Percentiles rank a stretch among this genome's conserved stretches.
phyloP scores from a whole-genome alignment of 2,113 vertebrate species.

The Dolichotis patagonum region DNA sequence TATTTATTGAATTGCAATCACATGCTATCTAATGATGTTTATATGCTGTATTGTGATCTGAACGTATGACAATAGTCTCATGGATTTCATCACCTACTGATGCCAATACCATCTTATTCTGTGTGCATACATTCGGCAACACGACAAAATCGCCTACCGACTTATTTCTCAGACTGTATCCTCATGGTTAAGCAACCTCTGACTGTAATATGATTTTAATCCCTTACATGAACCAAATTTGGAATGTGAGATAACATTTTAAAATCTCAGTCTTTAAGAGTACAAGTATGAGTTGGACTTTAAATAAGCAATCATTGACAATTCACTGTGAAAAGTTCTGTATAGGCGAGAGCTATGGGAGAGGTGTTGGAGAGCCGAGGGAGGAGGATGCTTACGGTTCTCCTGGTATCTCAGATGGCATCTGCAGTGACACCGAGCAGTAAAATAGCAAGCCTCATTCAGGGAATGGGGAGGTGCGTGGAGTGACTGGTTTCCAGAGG shows the following conservation, averaged over 20 bases:
- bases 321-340: background rate
- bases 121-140: background rate
- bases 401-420: background rate
- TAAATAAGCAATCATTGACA: background rate
- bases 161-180: background rate
- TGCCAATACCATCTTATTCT: background rate
- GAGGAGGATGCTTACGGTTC: background rate
- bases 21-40: background rate
- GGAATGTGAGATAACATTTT: background rate
- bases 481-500: background rate
- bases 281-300: background rate
- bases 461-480: background rate
- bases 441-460: background rate
- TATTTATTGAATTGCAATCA: background rate
- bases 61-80: background rate
- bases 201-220: background rate
- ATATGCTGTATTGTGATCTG: no score
- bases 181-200: background rate
- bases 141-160: background rate
- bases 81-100: background rate
- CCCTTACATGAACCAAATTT: background rate
- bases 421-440: background rate
- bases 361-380: background rate
- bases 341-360: background rate
- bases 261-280: background rate